phyloP scores from a whole-genome alignment of 2,113 vertebrate species.

The Microcebus griseorufus region DNA sequence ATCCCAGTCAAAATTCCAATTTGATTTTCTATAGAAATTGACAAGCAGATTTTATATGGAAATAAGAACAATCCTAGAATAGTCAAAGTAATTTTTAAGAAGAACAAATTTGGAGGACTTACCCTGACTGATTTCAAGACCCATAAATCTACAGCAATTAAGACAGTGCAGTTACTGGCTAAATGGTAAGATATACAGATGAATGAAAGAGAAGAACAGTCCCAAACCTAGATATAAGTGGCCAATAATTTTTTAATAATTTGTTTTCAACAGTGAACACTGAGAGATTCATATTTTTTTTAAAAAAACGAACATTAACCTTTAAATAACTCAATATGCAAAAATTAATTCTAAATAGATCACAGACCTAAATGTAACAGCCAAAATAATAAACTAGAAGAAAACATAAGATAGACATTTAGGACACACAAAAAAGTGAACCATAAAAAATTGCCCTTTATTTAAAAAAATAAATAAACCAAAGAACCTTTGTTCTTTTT shows the following conservation, averaged over 20 bases:
- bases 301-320: not conserved
- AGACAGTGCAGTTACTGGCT: not conserved
- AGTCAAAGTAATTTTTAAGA: not conserved
- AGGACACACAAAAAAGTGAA: not conserved
- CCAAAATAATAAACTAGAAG: not conserved
- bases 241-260: not conserved
- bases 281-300: not conserved
- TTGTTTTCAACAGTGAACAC: not conserved
- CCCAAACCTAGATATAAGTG: not conserved
- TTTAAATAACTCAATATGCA: not conserved
- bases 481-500: not conserved
- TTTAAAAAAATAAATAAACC: not conserved
- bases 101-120: not conserved
- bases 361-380: not conserved
- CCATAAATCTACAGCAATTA: not conserved
- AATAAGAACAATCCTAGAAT: not conserved
- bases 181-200: not conserved
- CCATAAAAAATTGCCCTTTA: not conserved
- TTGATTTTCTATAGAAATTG: not conserved
- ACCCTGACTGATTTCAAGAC: not conserved
- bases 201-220: not conserved
- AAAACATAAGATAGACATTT: not conserved
- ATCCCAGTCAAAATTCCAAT: not conserved
- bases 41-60: not conserved
- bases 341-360: constrained; percentile 35